Base-by-base conservation (phyloP, 1,140 invertebrate genomes). In the Drosophila micromelanica region DNA sequence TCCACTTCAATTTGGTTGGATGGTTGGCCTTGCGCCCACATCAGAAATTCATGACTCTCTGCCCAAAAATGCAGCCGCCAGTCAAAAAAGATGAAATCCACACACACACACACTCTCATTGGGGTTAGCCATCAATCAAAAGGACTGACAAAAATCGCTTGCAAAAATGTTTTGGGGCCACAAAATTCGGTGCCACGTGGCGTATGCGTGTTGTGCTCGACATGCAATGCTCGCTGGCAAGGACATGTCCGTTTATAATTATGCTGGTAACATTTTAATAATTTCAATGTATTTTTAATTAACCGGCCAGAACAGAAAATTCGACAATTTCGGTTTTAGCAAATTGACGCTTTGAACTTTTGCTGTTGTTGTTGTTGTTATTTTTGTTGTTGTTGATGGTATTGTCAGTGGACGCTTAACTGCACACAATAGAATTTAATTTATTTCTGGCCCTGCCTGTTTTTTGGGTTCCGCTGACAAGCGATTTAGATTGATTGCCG, bases 241-340 rank as follows among this genome's bases (percentile, higher is more conserved):
- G 35, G 40, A 38, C 51, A 27, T 30, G n/a, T 17, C 13, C 65
- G 59, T 51, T 60, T 37, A 42, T 70, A 86, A 86, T 86, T 74
- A 86, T 77, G 46, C 59, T 67, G 57, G 38, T 52, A 54, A 80
- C 74, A 78, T 81, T 85, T 87, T 78, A 76, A 80, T 87, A 87
- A 87, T 72, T 76, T 75, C 75, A 81, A 81, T 85, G 81, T 75
- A 78, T 81, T 78, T 87, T 87, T 87, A 86, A 86, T 86, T 86
- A 86, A 85, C 81, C 52, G 65, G 49, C 48, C 37, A 5, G 9
- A 12, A 46, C 43, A 9, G 1, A 42, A 12, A 15, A 64, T 71
- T 52, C 54, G 69, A 52, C 61, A 69, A 71, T 72, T 67, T 49
- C n/a, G 30, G 27, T 63, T 63, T 55, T 61, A 38, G 59, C 48